A percentile compares a stretch with the other conserved stretches of the same genome.
Evolutionary conservation across 2,113 vertebrate genomes (phyloP).

Genomic region (Aphelocoma coerulescens): DNA sequence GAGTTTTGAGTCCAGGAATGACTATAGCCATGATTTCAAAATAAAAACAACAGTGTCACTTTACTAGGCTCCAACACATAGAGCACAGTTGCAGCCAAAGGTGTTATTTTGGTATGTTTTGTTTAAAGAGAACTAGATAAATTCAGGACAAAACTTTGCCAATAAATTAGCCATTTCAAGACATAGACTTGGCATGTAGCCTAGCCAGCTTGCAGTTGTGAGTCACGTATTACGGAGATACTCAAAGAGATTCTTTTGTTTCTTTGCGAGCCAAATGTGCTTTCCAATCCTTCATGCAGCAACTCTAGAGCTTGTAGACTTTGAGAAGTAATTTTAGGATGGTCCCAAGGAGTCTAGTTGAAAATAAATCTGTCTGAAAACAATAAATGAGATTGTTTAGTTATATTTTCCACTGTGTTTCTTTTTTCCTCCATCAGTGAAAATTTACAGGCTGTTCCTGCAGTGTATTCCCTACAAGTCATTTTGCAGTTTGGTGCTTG

Average conservation of each 20-base stretch:
- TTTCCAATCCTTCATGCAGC: background rate
- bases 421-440: background rate
- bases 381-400: background rate
- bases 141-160: background rate
- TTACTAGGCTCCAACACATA: background rate
- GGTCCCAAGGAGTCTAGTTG: background rate
- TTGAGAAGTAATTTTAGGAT: background rate
- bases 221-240: background rate
- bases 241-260: background rate
- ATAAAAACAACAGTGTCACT: background rate
- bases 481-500: background rate
- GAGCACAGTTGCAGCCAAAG: background rate
- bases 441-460: background rate
- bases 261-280: background rate
- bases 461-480: background rate
- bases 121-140: background rate
- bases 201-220: background rate
- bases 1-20: background rate
- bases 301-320: background rate
- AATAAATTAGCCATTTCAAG: background rate
- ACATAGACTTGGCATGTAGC: background rate
- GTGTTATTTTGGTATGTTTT: background rate
- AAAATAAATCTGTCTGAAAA: background rate
- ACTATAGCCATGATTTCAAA: background rate
- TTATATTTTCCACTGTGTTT: background rate